A percentile compares a stretch with the other conserved stretches of the same genome.
Conservation (phyloP, 2,113 vertebrate genomes). For the Pelusios castaneus region DNA sequence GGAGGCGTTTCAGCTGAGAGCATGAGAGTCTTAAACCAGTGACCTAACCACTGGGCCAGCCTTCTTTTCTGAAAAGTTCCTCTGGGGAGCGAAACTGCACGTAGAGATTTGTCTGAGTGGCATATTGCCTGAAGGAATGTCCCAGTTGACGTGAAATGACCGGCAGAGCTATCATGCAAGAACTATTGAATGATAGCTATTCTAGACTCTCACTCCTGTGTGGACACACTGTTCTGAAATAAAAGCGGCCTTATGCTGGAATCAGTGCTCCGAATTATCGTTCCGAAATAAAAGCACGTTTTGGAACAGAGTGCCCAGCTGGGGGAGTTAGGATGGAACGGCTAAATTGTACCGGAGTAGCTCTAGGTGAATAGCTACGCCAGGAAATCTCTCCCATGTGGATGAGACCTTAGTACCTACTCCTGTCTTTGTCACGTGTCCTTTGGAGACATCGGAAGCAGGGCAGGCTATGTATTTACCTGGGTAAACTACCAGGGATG, state of each 20-base stretch:
- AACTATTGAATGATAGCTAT: not conserved
- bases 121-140: not conserved
- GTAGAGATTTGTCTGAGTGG: not conserved
- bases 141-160: not conserved
- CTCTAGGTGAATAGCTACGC: too few species aligned
- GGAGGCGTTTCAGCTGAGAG: not conserved
- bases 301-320: not conserved
- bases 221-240: not conserved
- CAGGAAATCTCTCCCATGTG: not conserved
- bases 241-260: not conserved
- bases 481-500: not conserved
- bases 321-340: not conserved
- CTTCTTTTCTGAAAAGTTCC: not conserved
- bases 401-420: not conserved
- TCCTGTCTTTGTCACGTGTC: not conserved
- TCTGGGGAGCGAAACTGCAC: not conserved
- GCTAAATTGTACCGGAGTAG: not conserved
- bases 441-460: not conserved
- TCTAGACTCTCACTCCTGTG: not conserved
- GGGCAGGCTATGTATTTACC: not conserved
- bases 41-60: not conserved
- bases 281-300: not conserved
- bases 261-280: not conserved
- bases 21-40: not conserved
- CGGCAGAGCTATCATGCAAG: not conserved